These are phyloP conservation scores for Cheilosia pagana DNA, from an alignment of 2,888 invertebrate species.

Conservation along the genomic window DNA sequence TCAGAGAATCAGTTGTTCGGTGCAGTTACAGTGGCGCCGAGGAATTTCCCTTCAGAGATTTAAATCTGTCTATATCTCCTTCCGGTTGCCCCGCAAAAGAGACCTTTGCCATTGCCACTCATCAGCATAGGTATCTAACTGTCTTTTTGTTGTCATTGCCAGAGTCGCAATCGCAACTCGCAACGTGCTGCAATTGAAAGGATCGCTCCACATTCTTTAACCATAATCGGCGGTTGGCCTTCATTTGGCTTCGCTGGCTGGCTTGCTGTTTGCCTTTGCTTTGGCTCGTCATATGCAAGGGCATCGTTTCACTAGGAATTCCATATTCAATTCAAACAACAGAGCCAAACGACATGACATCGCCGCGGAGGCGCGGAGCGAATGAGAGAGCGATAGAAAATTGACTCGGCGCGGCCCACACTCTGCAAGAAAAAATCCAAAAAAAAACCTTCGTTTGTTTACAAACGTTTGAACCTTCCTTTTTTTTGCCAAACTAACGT, in stretches of 20 bases:
- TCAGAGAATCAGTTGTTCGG: too few species aligned
- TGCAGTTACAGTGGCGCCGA: too few species aligned
- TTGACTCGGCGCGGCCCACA: constrained; percentile 2
- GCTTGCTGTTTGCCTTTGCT: constrained; percentile 47
- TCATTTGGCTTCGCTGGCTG: constrained; percentile 69
- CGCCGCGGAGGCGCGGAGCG: constrained; percentile 1
- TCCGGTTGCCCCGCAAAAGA: too few species aligned
- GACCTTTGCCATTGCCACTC: too few species aligned
- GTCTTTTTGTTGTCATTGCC: constrained; percentile 55
- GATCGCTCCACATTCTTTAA: constrained; percentile 73
- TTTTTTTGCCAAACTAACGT: constrained; percentile 59
- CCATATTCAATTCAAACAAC: constrained; percentile 50
- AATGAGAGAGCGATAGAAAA: constrained; percentile 17
- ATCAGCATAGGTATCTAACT: constrained; percentile 42
- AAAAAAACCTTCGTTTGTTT: constrained; percentile 71
- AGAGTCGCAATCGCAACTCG: constrained; percentile 50
- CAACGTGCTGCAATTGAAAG: constrained; percentile 68
- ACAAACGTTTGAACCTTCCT: constrained; percentile 74
- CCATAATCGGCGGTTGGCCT: constrained; percentile 75
- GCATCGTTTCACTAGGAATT: constrained; percentile 73
- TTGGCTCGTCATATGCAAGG: constrained; percentile 55
- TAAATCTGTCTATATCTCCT: too few species aligned
- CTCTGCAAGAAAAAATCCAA: constrained; percentile 30
- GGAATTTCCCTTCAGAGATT: too few species aligned
- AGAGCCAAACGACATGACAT: constrained; percentile 32